These are phyloP conservation scores for Sebastes alutus DNA, from an alignment of 2,797 vertebrate genomes.

Conservation along the genomic window DNA sequence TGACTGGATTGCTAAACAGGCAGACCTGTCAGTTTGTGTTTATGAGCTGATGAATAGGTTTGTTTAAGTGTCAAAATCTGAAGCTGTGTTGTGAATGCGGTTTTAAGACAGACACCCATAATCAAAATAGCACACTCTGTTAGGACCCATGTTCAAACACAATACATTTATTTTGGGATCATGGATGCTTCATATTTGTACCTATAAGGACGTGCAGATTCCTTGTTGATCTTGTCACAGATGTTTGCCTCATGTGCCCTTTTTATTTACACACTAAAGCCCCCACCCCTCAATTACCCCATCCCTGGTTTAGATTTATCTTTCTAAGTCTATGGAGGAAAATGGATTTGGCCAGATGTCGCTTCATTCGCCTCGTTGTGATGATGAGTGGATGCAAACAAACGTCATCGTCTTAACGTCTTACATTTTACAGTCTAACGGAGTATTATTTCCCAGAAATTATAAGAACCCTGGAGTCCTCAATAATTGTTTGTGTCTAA, in stretches of 20 bases:
- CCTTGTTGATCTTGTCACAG: constrained; percentile 25
- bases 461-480: constrained; percentile 19
- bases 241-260: constrained; percentile 33
- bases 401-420: constrained; percentile 10
- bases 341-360: constrained; percentile 54
- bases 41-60: constrained; percentile 34
- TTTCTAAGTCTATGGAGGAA: constrained; percentile 30
- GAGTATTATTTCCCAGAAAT: constrained; percentile 23
- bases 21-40: constrained; percentile 42
- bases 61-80: constrained; percentile 19
- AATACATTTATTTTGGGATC: constrained; percentile 6
- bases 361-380: constrained; percentile 24
- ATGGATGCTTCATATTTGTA: background rate
- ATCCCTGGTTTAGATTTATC: constrained; percentile 41
- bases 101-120: constrained; percentile 15
- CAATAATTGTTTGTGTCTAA: background rate
- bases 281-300: constrained; percentile 24
- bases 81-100: constrained; percentile 18
- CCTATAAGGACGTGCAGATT: constrained; percentile 13
- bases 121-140: constrained; percentile 11
- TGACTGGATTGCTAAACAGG: constrained; percentile 40
- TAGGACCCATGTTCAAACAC: background rate
- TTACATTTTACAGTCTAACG: constrained; percentile 32
- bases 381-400: constrained; percentile 12
- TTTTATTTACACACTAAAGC: constrained; percentile 44